Percentiles rank a stretch among this genome's conserved stretches.
These are phyloP conservation scores for Sarcoramphus papa DNA, from an alignment of 2,797 vertebrate species.

Conservation along the genomic window DNA sequence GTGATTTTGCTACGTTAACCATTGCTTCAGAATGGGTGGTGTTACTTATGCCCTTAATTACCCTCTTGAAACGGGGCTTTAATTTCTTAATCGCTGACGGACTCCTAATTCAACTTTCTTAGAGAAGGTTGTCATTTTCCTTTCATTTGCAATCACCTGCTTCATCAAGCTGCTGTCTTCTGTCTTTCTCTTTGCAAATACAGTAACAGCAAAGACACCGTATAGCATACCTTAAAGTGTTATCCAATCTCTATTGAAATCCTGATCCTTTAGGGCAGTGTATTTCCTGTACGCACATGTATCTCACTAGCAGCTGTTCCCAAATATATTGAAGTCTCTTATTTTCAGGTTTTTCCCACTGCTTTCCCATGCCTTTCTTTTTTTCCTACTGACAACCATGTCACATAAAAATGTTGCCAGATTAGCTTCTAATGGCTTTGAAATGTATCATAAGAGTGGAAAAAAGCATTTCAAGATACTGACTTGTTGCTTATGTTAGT, in stretches of 20 bases:
- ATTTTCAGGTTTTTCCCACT: constrained; percentile 22
- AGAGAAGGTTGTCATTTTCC: background rate
- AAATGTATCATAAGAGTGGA: background rate
- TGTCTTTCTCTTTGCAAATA: background rate
- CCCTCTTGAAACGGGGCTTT: background rate
- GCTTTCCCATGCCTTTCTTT: constrained; percentile 17
- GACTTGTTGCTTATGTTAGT: background rate
- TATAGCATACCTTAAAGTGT: background rate
- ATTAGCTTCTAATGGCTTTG: constrained; percentile 33
- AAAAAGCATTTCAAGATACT: background rate
- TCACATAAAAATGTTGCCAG: background rate
- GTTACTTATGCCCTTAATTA: background rate
- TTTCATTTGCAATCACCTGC: background rate
- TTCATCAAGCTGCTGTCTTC: background rate
- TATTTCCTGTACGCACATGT: background rate
- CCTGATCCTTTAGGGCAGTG: background rate
- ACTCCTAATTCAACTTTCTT: background rate
- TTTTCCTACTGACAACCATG: constrained; percentile 5
- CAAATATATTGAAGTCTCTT: background rate
- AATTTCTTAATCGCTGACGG: background rate
- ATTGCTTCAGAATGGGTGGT: background rate
- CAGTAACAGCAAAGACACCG: background rate
- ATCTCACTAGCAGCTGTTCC: constrained; percentile 16
- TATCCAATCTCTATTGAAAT: background rate
- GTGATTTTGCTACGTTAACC: background rate